These are phyloP conservation scores for Sus scrofa DNA, from an alignment of 2,113 vertebrate genomes.

Conservation along the genomic window T2T-Sscrofa CM000819.6:74129501-74130000, in stretches of 20 bases:
- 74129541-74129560: not conserved
- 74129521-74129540: not conserved
- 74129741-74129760: not conserved
- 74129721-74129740: not conserved
- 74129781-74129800: no score
- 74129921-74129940: not conserved
- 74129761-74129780: no score
- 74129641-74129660: conserved; percentile 27
- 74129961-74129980: not conserved
- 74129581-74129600: not conserved
- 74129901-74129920: not conserved
- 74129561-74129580: not conserved
- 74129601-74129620: not conserved
- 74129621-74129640: not conserved
- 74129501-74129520: conserved; percentile 17
- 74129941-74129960: not conserved
- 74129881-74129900: conserved; percentile 43
- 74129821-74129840: no score
- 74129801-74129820: no score
- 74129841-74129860: no score
- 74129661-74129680: not conserved
- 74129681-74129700: not conserved
- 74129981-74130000: no score
- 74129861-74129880: not conserved
- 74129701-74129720: conserved; percentile 10